Conservation (phyloP, 1,140 invertebrate species). For the Doryteuthis pealeii region DNA sequence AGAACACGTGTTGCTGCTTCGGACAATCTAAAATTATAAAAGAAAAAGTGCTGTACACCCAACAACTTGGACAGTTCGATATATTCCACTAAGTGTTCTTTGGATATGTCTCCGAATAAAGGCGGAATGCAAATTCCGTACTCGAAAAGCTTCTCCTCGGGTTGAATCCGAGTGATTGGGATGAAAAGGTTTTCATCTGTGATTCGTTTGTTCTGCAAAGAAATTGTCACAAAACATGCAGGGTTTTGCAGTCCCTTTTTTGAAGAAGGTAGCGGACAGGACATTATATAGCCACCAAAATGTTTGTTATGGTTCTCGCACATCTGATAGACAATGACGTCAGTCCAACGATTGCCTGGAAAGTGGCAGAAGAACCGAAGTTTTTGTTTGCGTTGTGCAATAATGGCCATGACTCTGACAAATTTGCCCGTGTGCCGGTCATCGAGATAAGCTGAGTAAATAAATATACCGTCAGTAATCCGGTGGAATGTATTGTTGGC, state of each 20-base stretch:
- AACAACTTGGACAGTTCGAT: conserved; percentile 49
- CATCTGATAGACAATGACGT: conserved; percentile 39
- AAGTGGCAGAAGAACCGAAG: conserved; percentile 30
- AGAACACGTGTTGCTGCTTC: conserved; percentile 37
- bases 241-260: neutral
- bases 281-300: conserved; percentile 50
- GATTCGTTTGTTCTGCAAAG: neutral
- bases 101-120: conserved; percentile 46
- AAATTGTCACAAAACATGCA: neutral
- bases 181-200: neutral
- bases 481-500: conserved; percentile 23
- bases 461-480: conserved; percentile 23
- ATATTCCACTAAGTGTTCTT: conserved; percentile 48
- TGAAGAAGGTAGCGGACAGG: conserved; percentile 34
- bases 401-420: conserved; percentile 33
- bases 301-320: conserved; percentile 53
- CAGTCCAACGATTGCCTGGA: neutral
- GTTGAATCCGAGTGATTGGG: neutral
- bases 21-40: conserved; percentile 45
- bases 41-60: conserved; percentile 52
- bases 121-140: conserved; percentile 53
- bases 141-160: conserved; percentile 17
- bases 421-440: conserved; percentile 14
- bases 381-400: conserved; percentile 20
- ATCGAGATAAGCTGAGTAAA: conserved; percentile 41